phyloP scores from a whole-genome alignment of 1,140 invertebrate genomes.

The Helicorthomorpha holstii region DNA sequence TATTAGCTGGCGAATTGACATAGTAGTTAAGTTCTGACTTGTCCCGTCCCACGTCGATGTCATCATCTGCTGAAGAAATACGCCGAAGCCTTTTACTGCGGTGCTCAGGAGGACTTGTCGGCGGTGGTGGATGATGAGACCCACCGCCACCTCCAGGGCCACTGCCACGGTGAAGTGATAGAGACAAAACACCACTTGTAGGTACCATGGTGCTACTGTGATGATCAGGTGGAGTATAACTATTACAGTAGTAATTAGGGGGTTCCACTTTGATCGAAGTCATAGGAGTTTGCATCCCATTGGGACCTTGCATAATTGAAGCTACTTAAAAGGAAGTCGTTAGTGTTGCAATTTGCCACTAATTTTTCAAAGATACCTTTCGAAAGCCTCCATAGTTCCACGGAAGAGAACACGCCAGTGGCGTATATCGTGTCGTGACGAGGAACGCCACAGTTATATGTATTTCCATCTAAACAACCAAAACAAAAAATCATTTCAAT shows the following conservation, averaged over 20 bases:
- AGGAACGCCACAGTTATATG: conserved; percentile 91
- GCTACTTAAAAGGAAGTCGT: conserved; percentile 45
- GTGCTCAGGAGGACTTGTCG: conserved; percentile 28
- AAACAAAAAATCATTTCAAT: too few species aligned
- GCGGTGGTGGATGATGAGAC: conserved; percentile 18
- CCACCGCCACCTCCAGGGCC: conserved; percentile 23
- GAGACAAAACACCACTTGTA: conserved; percentile 11
- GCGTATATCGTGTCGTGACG: conserved; percentile 97
- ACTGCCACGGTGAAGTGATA: not conserved
- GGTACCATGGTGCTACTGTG: conserved; percentile 16
- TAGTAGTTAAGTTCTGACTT: conserved; percentile 35
- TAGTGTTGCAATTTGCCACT: not conserved
- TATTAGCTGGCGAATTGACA: conserved; percentile 36
- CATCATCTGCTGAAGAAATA: conserved; percentile 39
- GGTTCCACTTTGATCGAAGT: conserved; percentile 81
- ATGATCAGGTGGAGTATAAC: conserved; percentile 58
- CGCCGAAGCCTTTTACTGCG: conserved; percentile 36
- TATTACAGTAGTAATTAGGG: conserved; percentile 75
- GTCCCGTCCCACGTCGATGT: conserved; percentile 26
- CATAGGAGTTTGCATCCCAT: conserved; percentile 54
- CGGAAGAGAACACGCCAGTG: conserved; percentile 94
- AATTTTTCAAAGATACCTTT: conserved; percentile 50
- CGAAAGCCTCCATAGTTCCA: conserved; percentile 90
- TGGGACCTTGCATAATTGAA: conserved; percentile 79
- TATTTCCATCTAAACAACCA: conserved; percentile 66